A percentile compares a stretch with the other conserved stretches of the same genome.
These are phyloP conservation scores for Sinocyclocheilus anshuiensis DNA, from an alignment of 2,113 vertebrate genomes.

Conservation along the genomic window DNA sequence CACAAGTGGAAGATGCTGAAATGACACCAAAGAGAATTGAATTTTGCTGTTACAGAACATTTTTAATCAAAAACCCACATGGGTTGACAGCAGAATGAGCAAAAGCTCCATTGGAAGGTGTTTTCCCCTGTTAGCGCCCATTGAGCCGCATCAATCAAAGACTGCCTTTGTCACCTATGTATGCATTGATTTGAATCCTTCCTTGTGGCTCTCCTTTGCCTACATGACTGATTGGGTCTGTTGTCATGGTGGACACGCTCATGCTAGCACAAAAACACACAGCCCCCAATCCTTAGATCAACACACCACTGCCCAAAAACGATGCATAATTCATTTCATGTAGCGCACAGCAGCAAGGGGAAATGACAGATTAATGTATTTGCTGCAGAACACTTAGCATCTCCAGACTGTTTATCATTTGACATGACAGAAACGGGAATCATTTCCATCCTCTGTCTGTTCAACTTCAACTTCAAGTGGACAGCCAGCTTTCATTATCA, in stretches of 20 bases:
- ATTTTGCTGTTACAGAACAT: background rate
- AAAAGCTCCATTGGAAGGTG: background rate
- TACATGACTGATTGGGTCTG: constrained; percentile 1
- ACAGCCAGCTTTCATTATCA: constrained; percentile 23
- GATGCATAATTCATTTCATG: constrained; percentile 52
- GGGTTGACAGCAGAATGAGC: background rate
- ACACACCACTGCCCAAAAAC: constrained; percentile 32
- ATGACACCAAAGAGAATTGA: constrained; percentile 16
- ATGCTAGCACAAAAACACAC: constrained; percentile 29
- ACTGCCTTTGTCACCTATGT: constrained; percentile 28
- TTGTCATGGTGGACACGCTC: constrained; percentile 21
- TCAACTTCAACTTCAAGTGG: constrained; percentile 34
- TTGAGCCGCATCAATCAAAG: background rate
- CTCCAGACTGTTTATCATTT: constrained; percentile 48
- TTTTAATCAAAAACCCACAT: constrained; percentile 4
- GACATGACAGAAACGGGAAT: constrained; percentile 45
- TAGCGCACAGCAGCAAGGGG: constrained; percentile 15
- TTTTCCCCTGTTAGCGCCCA: background rate
- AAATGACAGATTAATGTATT: constrained; percentile 59
- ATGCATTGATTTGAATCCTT: constrained; percentile 45
- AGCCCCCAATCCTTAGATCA: constrained; percentile 43
- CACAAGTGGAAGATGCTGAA: background rate
- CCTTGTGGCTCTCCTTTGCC: background rate
- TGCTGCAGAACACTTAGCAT: constrained; percentile 45
- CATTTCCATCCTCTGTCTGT: constrained; percentile 37